Evolutionary conservation across 2,797 vertebrate genomes (phyloP).

Genomic region (Ispidina picta): DNA sequence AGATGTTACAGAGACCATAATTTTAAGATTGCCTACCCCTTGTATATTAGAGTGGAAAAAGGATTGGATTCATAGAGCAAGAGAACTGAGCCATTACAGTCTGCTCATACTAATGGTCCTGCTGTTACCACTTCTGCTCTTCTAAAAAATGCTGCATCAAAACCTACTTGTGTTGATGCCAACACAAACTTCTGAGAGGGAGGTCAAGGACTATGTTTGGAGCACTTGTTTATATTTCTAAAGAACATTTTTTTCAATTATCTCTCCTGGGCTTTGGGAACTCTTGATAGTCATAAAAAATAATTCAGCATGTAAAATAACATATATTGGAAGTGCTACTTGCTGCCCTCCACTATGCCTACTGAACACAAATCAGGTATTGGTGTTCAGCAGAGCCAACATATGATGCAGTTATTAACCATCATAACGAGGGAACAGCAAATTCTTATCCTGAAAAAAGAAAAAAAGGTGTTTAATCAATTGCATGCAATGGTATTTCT

Average conservation of each 20-base stretch:
- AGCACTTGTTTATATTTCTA: not conserved
- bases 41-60: not conserved
- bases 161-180: not conserved
- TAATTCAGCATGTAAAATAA: not conserved
- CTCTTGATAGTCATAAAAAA: not conserved
- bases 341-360: not conserved
- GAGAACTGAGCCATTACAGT: not conserved
- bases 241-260: conserved; percentile 8
- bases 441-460: not conserved
- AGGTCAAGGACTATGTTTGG: not conserved
- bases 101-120: not conserved
- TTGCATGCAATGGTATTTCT: not conserved
- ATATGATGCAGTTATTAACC: not conserved
- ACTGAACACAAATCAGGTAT: not conserved
- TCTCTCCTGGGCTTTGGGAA: not conserved
- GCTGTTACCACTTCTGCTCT: conserved; percentile 18
- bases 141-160: not conserved
- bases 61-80: not conserved
- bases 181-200: not conserved
- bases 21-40: not conserved
- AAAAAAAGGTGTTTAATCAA: not conserved
- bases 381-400: not conserved
- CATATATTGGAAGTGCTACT: not conserved
- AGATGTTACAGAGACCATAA: not conserved
- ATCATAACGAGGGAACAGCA: not conserved